phyloP scores from a whole-genome alignment of 2,888 invertebrate genomes.

The Watsonalla cultraria region DNA sequence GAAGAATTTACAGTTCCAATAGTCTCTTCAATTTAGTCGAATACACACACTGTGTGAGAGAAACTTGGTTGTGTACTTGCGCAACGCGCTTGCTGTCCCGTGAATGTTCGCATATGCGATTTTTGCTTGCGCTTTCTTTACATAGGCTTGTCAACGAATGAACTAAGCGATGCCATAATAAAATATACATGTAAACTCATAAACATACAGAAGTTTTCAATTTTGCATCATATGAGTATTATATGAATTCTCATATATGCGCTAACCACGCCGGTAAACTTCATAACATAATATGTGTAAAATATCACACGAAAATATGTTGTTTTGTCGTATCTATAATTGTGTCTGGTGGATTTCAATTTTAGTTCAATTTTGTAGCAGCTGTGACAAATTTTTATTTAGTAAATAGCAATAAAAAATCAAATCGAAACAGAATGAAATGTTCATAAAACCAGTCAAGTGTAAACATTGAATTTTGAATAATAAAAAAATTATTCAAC shows the following conservation, averaged over 20 bases:
- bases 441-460: no score
- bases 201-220: neutral
- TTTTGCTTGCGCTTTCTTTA: constrained; percentile 23
- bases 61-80: constrained; percentile 20
- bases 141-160: constrained; percentile 4
- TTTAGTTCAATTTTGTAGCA: no score
- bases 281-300: no score
- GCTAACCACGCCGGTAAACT: no score
- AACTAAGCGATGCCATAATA: neutral
- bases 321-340: no score
- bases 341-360: no score
- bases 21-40: neutral
- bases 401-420: no score
- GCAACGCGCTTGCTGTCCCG: constrained; percentile 9
- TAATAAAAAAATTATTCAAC: no score
- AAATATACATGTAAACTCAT: neutral
- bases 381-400: no score
- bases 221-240: neutral
- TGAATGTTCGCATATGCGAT: constrained; percentile 9
- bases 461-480: no score
- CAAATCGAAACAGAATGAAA: no score
- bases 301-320: no score
- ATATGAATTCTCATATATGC: neutral
- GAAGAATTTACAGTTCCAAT: neutral
- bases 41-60: constrained; percentile 7